These are phyloP conservation scores for Brachyrhaphis roseni DNA, from an alignment of 2,797 vertebrate species.

Conservation along the genomic window DNA sequence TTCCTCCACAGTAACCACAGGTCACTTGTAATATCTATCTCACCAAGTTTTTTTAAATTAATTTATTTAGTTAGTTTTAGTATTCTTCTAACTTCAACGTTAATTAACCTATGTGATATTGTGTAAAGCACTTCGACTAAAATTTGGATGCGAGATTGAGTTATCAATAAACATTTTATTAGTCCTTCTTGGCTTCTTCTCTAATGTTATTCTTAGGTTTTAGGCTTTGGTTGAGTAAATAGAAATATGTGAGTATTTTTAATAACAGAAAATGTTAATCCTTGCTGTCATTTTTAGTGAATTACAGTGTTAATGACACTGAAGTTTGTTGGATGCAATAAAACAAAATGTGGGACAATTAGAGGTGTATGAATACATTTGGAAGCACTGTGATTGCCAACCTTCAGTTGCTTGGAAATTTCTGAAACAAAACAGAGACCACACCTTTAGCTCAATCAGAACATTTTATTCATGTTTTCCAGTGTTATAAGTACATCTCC, in stretches of 20 bases:
- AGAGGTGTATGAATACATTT: background rate
- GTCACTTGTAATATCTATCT: background rate
- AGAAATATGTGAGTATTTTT: too few species aligned
- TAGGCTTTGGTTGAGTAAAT: too few species aligned
- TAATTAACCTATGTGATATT: background rate
- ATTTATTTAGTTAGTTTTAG: too few species aligned
- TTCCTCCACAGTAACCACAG: background rate
- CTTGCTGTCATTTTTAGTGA: too few species aligned
- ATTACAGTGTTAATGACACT: too few species aligned
- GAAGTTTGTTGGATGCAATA: too few species aligned
- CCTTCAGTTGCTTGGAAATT: background rate
- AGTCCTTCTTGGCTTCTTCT: background rate
- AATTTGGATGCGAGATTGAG: background rate
- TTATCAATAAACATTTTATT: too few species aligned
- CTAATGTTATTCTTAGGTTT: background rate
- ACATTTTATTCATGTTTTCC: constrained; percentile 42
- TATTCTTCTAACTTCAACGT: background rate
- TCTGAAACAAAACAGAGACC: background rate
- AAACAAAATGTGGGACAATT: background rate
- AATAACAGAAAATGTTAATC: too few species aligned
- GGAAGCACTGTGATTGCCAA: background rate
- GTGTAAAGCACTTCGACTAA: background rate
- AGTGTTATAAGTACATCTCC: constrained; percentile 29
- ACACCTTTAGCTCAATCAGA: constrained; percentile 27
- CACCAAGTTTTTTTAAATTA: too few species aligned